Base-by-base conservation (phyloP, 2,888 invertebrate genomes). In the Plagodis pulveraria region DNA sequence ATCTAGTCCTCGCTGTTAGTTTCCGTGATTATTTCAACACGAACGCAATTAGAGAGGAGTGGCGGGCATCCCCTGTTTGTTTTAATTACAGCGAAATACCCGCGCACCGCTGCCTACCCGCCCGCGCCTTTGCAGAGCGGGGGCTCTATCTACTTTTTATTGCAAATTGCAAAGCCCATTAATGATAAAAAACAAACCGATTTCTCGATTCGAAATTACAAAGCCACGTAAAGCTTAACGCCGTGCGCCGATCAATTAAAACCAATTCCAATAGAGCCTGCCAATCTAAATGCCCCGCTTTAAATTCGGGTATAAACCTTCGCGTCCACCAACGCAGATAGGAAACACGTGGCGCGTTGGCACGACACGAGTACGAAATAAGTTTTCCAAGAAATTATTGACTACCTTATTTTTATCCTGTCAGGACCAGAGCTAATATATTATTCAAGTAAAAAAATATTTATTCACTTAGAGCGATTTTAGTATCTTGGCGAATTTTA, bases 41-140 rank as follows among this genome's bases (percentile, higher is more conserved):
- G 84, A 86, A 87, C 84, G 87, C 89, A 91, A 91, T 91, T 89
- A 91, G 87, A 86, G 86, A 88, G 87, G 87, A 89, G 88, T 89
- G 86, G 84, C 80, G 80, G 80, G 83, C 84, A 85, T 85, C 81
- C 85, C 81, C 84, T 91, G 89, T 91, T 91, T 91, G 91, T 90
- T 91, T 91, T 91, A 91, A 91, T 91, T 91, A 91, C 90, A 83
- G 80, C 81, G 86, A 85, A 90, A 89, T 86, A 88, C 81, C 84
- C 76, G 78, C 78, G 78, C 78, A 74, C 57, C 72, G 74, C 62
- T 44, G 45, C 58, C 51, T 48, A 12, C 41, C 60, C 57, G 56
- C 62, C 42, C 58, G 59, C 65, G 38, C 58, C 46, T 57, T 46
- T 47, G 36, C 66, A 67, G n/a, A n/a, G 69, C 64, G 63, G 65